A percentile compares a stretch with the other conserved stretches of the same genome.
Evolutionary conservation across 2,113 vertebrate species (phyloP).

Genomic region (Caranx ignobilis): DNA sequence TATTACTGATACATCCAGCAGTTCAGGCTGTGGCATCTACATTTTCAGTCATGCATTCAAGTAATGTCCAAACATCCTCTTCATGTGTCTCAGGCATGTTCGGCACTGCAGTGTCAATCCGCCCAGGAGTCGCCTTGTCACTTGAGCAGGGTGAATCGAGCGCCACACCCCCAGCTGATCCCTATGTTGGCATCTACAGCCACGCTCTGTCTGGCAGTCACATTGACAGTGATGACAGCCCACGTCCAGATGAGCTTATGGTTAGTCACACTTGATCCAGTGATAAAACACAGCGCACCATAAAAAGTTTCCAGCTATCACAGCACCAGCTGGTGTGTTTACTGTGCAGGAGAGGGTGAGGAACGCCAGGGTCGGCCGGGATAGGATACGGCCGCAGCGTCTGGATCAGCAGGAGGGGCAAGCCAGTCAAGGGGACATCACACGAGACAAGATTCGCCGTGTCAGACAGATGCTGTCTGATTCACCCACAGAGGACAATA

Average conservation of each 20-base stretch:
- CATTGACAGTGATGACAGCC: conserved; percentile 53
- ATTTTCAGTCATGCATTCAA: not conserved
- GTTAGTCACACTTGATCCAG: conserved; percentile 48
- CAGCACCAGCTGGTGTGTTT: not conserved
- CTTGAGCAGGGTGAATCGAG: conserved; percentile 75
- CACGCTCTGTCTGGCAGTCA: conserved; percentile 72
- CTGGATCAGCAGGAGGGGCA: conserved; percentile 80
- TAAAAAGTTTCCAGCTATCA: not conserved
- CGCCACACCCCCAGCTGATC: conserved; percentile 66
- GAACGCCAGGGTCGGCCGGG: conserved; percentile 84
- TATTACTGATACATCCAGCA: not conserved
- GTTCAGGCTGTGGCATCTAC: not conserved
- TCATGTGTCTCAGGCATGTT: conserved; percentile 85
- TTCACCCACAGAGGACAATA: conserved; percentile 58
- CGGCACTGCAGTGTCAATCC: conserved; percentile 72
- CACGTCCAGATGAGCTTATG: conserved; percentile 76
- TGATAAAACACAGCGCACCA: not conserved
- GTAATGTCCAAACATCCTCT: not conserved
- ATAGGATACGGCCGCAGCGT: conserved; percentile 84
- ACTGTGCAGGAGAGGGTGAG: conserved; percentile 81
- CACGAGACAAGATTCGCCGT: conserved; percentile 80
- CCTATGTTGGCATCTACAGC: conserved; percentile 76
- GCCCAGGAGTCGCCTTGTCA: conserved; percentile 66
- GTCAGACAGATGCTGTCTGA: conserved; percentile 78
- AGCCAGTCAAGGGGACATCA: conserved; percentile 63